Conservation (phyloP, 2,797 vertebrate genomes). For the Phataginus tetradactyla region DNA sequence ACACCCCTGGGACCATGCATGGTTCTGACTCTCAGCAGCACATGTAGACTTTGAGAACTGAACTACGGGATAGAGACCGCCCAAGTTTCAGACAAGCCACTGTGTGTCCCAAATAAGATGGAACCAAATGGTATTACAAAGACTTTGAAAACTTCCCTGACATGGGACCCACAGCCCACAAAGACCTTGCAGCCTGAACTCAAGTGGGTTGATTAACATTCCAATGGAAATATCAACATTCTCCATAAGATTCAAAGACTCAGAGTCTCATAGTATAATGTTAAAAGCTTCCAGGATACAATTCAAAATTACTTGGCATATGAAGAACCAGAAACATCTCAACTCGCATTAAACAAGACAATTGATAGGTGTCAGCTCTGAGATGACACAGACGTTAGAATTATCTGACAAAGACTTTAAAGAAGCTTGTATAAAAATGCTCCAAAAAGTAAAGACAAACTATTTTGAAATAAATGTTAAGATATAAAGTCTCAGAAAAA, state of each 20-base stretch:
- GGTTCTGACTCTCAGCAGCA: background rate
- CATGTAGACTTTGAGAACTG: background rate
- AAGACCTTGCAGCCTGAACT: background rate
- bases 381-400: background rate
- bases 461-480: background rate
- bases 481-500: background rate
- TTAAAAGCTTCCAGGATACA: background rate
- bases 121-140: background rate
- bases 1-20: background rate
- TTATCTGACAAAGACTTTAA: background rate
- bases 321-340: background rate
- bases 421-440: background rate
- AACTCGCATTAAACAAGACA: background rate
- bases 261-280: background rate
- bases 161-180: background rate
- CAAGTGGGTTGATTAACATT: background rate
- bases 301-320: background rate
- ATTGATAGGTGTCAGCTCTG: background rate
- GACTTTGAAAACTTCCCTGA: background rate
- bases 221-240: background rate
- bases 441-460: background rate
- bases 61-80: background rate
- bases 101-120: background rate
- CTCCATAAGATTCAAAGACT: background rate
- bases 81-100: background rate